Base-by-base conservation (phyloP, 1,140 invertebrate genomes). In the Trachymyrmex cornetzi region DNA sequence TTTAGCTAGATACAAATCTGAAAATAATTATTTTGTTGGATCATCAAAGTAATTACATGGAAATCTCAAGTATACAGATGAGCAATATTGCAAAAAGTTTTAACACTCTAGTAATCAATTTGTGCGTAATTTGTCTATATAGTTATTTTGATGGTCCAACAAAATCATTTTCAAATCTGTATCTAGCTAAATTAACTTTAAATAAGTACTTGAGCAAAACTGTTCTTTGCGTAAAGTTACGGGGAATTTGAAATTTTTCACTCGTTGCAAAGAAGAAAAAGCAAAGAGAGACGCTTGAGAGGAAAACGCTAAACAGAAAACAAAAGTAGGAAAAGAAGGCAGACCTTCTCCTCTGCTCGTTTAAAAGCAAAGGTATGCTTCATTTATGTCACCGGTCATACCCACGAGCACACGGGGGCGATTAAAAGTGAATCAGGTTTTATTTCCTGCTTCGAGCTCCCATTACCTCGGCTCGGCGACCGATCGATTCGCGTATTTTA, bases 391-490 rank as follows among this genome's bases (percentile, higher is more conserved):
- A 50, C 53, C 63, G 61, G 34, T 88, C 82, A 66, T 64, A 50
- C 11, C 38, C 16, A 88, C 57, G 61, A 55, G 72, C 71, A 74
- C 72, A 89, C 77, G 50, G 66, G 63, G 74, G 77, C 88, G 63
- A 77, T 90, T 90, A 85, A 90, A 90, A 88, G 89, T 90, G 89
- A 90, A 75, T 90, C 88, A 90, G 89, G 80, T 90, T 90, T 90
- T 88, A 90, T 90, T 90, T 90, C 89, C 89, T 88, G 80, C 89
- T 90, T 85, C 63, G 88, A 89, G 88, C 85, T 90, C 85, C 69
- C 86, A 75, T 89, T 89, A 87, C 66, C n/a, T 61, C 34, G 71
- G 27, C 72, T 61, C 53, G 63, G 53, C 66, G 59, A 34, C 38
- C 77, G 53, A 71, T 63, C 64, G 55, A 59, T 22, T 69, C 48